Conservation (phyloP, 2,888 invertebrate species). For the Meteorus colon region DNA sequence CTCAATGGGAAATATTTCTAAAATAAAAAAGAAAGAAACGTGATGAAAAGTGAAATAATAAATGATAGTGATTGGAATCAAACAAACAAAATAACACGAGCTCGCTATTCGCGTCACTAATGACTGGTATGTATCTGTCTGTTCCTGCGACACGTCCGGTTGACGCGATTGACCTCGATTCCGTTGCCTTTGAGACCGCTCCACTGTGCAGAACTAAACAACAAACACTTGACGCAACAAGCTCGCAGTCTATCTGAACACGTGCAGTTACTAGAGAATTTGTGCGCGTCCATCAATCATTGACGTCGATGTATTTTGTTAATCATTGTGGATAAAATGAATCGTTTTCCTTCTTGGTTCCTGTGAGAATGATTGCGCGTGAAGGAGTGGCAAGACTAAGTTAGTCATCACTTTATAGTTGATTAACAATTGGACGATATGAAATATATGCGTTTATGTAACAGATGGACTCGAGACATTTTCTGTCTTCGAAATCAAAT, state of each 20-base stretch:
- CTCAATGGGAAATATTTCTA: background rate
- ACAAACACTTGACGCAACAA: slow-evolving; percentile 10
- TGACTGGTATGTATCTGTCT: slow-evolving; percentile 25
- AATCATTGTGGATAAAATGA: background rate
- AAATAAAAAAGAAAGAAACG: background rate
- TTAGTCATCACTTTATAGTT: background rate
- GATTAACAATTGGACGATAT: background rate
- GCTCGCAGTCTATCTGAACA: slow-evolving; percentile 5
- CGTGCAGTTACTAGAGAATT: slow-evolving; percentile 24
- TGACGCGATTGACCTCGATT: slow-evolving; percentile 33
- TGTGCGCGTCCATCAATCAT: background rate
- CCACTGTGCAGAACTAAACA: slow-evolving; percentile 22
- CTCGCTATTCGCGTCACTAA: slow-evolving; percentile 25
- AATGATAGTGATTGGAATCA: background rate
- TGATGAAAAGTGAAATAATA: background rate
- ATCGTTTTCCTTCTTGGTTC: background rate
- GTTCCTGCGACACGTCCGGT: slow-evolving; percentile 38
- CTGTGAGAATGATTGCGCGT: background rate
- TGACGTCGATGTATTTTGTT: background rate
- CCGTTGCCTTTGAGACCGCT: slow-evolving; percentile 15
- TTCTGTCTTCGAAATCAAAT: background rate
- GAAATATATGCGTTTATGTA: background rate
- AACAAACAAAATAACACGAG: background rate
- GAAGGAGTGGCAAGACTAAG: background rate
- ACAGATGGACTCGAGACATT: background rate